These are phyloP conservation scores for Lepus townsendii DNA, from an alignment of 2,797 vertebrate genomes.

Conservation along the genomic window DNA sequence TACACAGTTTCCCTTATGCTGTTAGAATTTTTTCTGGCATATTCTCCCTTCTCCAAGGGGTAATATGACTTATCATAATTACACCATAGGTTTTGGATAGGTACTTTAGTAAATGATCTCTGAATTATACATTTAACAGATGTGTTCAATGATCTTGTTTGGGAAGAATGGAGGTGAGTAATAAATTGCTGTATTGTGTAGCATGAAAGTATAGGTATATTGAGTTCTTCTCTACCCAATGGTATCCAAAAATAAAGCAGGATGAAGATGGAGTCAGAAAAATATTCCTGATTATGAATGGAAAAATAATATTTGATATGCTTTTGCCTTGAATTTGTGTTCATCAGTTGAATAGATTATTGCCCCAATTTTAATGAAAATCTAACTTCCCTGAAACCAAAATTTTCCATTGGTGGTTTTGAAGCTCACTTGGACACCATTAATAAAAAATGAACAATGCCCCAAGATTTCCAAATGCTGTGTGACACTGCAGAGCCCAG, in stretches of 20 bases:
- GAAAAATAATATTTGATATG: constrained; percentile 41
- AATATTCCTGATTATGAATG: neutral
- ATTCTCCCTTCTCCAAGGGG: neutral
- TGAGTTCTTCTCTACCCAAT: constrained; percentile 29
- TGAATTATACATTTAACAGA: constrained; percentile 5
- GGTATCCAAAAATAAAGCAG: neutral
- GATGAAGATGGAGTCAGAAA: neutral
- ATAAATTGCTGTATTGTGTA: neutral
- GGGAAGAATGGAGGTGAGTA: neutral
- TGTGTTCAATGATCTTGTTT: constrained; percentile 52
- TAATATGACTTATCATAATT: neutral
- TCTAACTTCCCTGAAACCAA: constrained; percentile 5
- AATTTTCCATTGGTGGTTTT: neutral
- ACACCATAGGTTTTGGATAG: neutral
- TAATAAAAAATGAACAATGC: neutral
- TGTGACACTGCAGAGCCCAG: neutral
- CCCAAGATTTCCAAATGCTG: neutral
- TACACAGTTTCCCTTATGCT: neutral
- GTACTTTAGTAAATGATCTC: neutral
- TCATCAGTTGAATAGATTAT: neutral
- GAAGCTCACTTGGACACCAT: neutral
- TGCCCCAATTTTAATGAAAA: constrained; percentile 31
- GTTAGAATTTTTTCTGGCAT: constrained; percentile 18
- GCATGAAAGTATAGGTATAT: constrained; percentile 13
- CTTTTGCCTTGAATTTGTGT: constrained; percentile 36